Conservation (phyloP, 2,113 vertebrate species). For the Athene noctua region DNA sequence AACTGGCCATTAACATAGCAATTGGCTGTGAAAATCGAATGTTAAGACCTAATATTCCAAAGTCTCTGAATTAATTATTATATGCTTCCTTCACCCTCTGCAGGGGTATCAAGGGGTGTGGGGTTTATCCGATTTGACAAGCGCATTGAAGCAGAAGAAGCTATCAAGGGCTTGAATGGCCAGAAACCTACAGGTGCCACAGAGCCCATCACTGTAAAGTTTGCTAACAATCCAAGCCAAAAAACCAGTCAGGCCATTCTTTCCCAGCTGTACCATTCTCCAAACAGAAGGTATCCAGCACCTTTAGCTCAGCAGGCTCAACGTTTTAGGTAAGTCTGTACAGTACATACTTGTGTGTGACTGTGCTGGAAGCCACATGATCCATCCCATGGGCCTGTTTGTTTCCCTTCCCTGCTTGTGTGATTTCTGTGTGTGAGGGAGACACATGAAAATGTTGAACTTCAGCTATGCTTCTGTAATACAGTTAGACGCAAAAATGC, state of each 20-base stretch:
- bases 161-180: conserved; percentile 97
- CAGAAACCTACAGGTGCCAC: conserved; percentile 95
- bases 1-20: not conserved
- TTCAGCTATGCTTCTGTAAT: not conserved
- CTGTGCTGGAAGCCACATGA: not conserved
- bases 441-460: not conserved
- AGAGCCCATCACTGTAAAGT: conserved; percentile 98
- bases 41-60: not conserved
- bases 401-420: not conserved
- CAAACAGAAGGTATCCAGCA: conserved; percentile 96
- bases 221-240: conserved; percentile 99
- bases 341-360: not conserved
- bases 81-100: not conserved
- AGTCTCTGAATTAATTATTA: not conserved
- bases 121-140: conserved; percentile 99
- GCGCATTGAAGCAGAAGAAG: conserved; percentile 96
- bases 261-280: conserved; percentile 97
- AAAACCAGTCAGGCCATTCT: conserved; percentile 97
- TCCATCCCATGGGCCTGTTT: not conserved
- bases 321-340: conserved; percentile 90
- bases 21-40: not conserved
- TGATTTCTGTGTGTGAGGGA: not conserved
- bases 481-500: not conserved
- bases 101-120: conserved; percentile 95
- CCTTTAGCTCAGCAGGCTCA: conserved; percentile 98